A percentile compares a stretch with the other conserved stretches of the same genome.
Conservation (phyloP, 2,797 vertebrate genomes). For the Molossus alvarezi region DNA sequence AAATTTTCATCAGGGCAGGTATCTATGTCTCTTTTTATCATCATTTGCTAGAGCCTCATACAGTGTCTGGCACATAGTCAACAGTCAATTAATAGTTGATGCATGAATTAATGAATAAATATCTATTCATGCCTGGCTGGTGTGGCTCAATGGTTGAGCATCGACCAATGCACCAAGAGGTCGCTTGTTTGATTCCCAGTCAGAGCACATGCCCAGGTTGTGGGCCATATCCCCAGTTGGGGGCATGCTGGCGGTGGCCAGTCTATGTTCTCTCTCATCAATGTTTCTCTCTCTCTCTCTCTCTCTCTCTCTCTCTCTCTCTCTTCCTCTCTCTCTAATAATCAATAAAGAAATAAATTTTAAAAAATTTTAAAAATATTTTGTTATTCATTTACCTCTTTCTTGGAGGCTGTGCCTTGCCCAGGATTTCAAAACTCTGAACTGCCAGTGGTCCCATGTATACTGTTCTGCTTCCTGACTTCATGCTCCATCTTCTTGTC, state of each 20-base stretch:
- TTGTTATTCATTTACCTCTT: conserved; percentile 21
- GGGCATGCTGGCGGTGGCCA: no score
- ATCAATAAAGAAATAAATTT: no score
- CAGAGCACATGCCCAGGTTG: no score
- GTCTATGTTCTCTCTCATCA: no score
- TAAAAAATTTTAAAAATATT: not conserved
- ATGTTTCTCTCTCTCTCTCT: no score
- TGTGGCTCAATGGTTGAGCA: no score
- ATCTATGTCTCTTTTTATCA: not conserved
- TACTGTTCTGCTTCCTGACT: not conserved
- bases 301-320: no score
- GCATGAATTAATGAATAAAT: not conserved
- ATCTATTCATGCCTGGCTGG: not conserved
- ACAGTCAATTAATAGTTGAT: not conserved
- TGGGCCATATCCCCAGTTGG: no score
- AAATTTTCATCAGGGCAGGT: not conserved
- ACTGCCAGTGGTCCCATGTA: not conserved
- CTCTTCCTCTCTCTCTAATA: no score
- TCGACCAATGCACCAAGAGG: no score
- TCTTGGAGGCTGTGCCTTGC: not conserved
- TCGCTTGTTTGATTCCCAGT: no score
- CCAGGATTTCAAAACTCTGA: conserved; percentile 35
- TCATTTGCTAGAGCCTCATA: not conserved
- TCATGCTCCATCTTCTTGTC: not conserved
- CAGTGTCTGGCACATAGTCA: not conserved